Percentiles rank a stretch among this genome's conserved stretches.
phyloP scores from a whole-genome alignment of 2,888 invertebrate genomes.

The Yponomeuta sedellus region DNA sequence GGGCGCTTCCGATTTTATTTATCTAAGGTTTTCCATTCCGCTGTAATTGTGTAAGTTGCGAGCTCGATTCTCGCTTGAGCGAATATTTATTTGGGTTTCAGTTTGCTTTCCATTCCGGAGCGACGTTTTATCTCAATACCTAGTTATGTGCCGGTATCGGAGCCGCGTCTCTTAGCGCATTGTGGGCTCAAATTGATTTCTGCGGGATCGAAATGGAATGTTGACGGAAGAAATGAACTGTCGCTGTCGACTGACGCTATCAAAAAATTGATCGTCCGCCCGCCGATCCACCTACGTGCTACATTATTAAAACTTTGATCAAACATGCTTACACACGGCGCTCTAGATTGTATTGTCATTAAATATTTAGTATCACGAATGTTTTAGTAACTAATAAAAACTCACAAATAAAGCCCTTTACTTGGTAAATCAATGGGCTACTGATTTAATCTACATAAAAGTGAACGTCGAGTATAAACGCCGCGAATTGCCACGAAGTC shows the following conservation, averaged over 20 bases:
- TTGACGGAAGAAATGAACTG: constrained; percentile 66
- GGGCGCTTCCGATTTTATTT: constrained; percentile 70
- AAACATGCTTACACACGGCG: background rate
- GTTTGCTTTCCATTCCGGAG: constrained; percentile 57
- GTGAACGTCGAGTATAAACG: constrained; percentile 24
- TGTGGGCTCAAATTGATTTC: constrained; percentile 67
- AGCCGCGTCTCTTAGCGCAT: constrained; percentile 29
- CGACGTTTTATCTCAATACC: constrained; percentile 25
- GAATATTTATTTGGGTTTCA: constrained; percentile 72
- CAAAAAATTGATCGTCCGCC: constrained; percentile 66
- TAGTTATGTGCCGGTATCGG: constrained; percentile 20
- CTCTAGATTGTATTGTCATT: background rate
- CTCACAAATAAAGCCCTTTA: background rate
- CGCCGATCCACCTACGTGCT: constrained; percentile 13
- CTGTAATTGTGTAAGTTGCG: constrained; percentile 71
- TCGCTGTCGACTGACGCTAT: constrained; percentile 64
- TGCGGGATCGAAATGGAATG: constrained; percentile 64
- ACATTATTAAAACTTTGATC: background rate
- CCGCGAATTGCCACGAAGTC: constrained; percentile 25
- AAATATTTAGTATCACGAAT: too few relatives aligned
- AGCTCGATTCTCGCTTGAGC: constrained; percentile 69
- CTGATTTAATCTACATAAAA: constrained; percentile 36
- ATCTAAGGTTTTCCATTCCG: constrained; percentile 72
- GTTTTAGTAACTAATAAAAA: too few relatives aligned
- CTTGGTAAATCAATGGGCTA: background rate